Percentiles rank a stretch among this genome's conserved stretches.
Conservation (phyloP, 2,888 invertebrate genomes). For the Meghimatium bilineatum region DNA sequence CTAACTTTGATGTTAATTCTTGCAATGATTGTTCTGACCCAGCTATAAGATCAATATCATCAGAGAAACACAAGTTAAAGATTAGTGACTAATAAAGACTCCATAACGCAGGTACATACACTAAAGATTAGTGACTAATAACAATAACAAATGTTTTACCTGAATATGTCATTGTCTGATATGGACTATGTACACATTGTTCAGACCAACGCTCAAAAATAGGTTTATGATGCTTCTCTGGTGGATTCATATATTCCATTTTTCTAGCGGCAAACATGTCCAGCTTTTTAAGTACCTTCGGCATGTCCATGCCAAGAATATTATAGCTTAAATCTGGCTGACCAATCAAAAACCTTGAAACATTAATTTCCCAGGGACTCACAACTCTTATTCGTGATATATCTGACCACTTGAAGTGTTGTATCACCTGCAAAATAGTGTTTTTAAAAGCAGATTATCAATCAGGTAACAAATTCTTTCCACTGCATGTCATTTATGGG, state of each 20-base stretch:
- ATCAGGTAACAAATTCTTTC: too few relatives aligned
- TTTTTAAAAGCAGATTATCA: too few relatives aligned
- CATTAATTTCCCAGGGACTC: slow-evolving; percentile 50
- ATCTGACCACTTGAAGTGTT: slow-evolving; percentile 48
- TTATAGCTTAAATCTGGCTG: slow-evolving; percentile 42
- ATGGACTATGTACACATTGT: too few relatives aligned
- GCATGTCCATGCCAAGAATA: slow-evolving; percentile 29
- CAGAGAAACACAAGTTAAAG: not conserved
- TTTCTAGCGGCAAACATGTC: slow-evolving; percentile 22
- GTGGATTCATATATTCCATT: slow-evolving; percentile 41
- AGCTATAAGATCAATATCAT: too few relatives aligned
- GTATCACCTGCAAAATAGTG: slow-evolving; percentile 33
- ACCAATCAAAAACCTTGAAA: slow-evolving; percentile 47
- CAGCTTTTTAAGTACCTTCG: slow-evolving; percentile 23
- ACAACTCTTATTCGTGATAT: slow-evolving; percentile 47
- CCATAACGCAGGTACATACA: not conserved
- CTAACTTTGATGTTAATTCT: too few relatives aligned
- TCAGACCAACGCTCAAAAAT: not conserved
- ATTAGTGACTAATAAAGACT: too few relatives aligned
- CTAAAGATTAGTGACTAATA: not conserved
- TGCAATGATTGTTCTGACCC: too few relatives aligned
- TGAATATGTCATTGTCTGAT: not conserved
- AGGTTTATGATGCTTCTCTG: not conserved
- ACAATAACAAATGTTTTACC: not conserved
- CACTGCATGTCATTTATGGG: too few relatives aligned